phyloP scores from a whole-genome alignment of 1,140 invertebrate species.

The Galendromus occidentalis region DNA sequence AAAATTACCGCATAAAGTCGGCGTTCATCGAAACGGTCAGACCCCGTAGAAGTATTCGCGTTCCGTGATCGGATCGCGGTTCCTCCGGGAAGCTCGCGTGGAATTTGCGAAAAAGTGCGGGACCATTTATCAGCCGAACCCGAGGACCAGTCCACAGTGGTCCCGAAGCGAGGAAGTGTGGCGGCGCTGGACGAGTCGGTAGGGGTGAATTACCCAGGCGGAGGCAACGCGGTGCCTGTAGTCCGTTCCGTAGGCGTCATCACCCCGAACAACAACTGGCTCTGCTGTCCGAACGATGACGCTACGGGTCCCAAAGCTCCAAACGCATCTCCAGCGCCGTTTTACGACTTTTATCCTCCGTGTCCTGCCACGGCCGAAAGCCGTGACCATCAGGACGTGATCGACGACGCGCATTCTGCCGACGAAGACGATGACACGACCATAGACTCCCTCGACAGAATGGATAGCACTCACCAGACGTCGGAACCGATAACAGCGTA shows the following conservation, averaged over 20 bases:
- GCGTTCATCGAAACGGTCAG: too few relatives aligned
- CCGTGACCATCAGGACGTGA: neutral
- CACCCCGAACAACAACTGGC: conserved; percentile 11
- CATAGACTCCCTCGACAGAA: conserved; percentile 4
- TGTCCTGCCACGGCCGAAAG: neutral
- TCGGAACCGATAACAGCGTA: neutral
- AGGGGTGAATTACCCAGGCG: conserved; percentile 8
- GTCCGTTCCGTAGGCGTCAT: conserved; percentile 10
- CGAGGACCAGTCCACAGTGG: too few relatives aligned
- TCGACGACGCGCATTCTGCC: neutral
- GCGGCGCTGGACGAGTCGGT: conserved; percentile 7
- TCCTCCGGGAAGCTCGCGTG: too few relatives aligned
- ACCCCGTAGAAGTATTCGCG: too few relatives aligned
- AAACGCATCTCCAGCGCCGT: conserved; percentile 2
- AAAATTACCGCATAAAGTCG: too few relatives aligned
- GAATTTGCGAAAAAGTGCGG: too few relatives aligned
- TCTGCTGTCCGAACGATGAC: conserved; percentile 7
- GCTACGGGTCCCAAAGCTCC: neutral
- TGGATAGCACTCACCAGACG: conserved; percentile 3
- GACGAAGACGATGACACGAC: conserved; percentile 8
- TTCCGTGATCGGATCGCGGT: too few relatives aligned
- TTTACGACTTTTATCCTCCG: neutral
- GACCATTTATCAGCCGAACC: too few relatives aligned
- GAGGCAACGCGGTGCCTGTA: neutral
- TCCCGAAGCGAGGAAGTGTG: conserved; percentile 6